phyloP scores from a whole-genome alignment of 2,888 invertebrate genomes.

The Lathronympha strigana region DNA sequence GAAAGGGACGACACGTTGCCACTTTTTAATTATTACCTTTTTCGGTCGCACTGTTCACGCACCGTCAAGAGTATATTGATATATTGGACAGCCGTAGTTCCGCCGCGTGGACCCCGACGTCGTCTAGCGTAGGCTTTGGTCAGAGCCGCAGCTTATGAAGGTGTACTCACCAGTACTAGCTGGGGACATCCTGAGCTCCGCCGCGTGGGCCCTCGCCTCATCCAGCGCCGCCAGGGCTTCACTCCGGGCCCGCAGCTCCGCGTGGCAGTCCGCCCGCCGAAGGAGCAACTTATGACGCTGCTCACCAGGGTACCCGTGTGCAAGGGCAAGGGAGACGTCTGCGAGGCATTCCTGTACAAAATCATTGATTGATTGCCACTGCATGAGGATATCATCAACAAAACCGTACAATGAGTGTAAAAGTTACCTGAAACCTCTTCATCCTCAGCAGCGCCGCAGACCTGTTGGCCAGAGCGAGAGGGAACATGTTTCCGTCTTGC shows the following conservation, averaged over 20 bases:
- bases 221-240: slow-evolving; percentile 64
- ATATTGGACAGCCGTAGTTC: too few species aligned
- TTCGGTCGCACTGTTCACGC: too few species aligned
- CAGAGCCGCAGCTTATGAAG: neutral
- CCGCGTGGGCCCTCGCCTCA: slow-evolving; percentile 55
- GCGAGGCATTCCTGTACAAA: slow-evolving; percentile 84
- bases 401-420: too few species aligned
- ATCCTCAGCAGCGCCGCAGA: slow-evolving; percentile 87
- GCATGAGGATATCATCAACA: too few species aligned
- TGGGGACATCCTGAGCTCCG: slow-evolving; percentile 50
- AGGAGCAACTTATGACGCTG: slow-evolving; percentile 86
- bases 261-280: slow-evolving; percentile 85
- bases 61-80: too few species aligned
- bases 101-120: too few species aligned
- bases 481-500: slow-evolving; percentile 81
- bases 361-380: too few species aligned
- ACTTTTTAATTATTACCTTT: too few species aligned
- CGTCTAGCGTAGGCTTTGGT: too few species aligned
- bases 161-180: slow-evolving; percentile 54
- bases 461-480: slow-evolving; percentile 87
- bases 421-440: slow-evolving; percentile 82
- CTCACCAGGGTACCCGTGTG: slow-evolving; percentile 85
- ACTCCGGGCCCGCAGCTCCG: slow-evolving; percentile 74
- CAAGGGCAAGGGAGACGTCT: slow-evolving; percentile 86
- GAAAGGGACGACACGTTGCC: too few species aligned